A percentile compares a stretch with the other conserved stretches of the same genome.
These are phyloP conservation scores for Lasioglossum morio DNA, from an alignment of 2,888 invertebrate genomes.

Conservation along the genomic window DNA sequence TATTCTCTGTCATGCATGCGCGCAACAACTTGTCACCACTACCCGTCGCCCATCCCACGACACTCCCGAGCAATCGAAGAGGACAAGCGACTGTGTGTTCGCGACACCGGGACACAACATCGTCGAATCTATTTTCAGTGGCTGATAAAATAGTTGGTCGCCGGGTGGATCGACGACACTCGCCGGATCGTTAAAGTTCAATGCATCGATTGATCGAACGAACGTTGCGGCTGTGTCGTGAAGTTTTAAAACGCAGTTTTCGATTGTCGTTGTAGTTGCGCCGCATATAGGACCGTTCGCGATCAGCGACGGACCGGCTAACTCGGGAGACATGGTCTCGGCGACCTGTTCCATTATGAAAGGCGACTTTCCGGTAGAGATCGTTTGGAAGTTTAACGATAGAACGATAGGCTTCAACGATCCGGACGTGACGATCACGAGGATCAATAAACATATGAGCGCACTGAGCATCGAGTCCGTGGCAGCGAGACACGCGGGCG, in stretches of 20 bases:
- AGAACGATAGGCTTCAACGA: constrained; percentile 71
- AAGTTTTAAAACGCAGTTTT: constrained; percentile 37
- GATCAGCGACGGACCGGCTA: constrained; percentile 83
- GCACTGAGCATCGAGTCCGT: constrained; percentile 90
- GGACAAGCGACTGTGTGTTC: constrained; percentile 12
- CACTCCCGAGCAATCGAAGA: constrained; percentile 17
- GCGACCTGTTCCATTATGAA: constrained; percentile 90
- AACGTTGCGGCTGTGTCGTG: not conserved
- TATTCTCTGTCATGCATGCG: constrained; percentile 37
- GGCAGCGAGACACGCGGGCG: constrained; percentile 89
- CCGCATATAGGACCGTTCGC: constrained; percentile 84
- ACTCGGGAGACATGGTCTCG: constrained; percentile 84
- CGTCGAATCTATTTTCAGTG: not conserved
- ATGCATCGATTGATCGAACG: constrained; percentile 5
- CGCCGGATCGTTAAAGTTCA: not conserved
- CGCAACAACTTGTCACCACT: constrained; percentile 10
- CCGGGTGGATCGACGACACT: not conserved
- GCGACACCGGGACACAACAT: constrained; percentile 5
- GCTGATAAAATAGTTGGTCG: not conserved
- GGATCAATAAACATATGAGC: constrained; percentile 86
- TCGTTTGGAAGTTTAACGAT: constrained; percentile 91
- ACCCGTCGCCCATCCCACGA: not conserved
- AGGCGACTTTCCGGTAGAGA: constrained; percentile 92
- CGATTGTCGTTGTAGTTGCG: constrained; percentile 83
- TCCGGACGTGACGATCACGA: constrained; percentile 85